Evolutionary conservation across 2,113 vertebrate species (phyloP).

Genomic region (Nestor notabilis): DNA sequence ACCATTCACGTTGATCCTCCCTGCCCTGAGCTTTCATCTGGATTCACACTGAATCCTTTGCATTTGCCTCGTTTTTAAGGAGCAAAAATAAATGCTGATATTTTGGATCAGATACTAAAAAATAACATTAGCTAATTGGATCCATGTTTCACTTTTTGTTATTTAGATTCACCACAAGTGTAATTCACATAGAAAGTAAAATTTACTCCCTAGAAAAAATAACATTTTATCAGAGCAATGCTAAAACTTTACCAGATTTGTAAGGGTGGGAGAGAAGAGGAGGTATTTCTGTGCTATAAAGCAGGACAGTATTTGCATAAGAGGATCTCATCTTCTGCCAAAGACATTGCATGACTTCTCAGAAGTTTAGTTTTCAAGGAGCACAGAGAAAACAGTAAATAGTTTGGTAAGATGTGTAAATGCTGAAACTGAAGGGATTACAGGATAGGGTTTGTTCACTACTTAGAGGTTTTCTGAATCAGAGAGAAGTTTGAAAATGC

Average conservation of each 20-base stretch:
- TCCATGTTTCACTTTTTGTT: background rate
- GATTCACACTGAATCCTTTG: background rate
- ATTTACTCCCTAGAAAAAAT: background rate
- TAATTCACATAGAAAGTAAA: background rate
- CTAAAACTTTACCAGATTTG: background rate
- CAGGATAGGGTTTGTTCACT: background rate
- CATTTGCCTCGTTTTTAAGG: background rate
- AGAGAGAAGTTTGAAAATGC: background rate
- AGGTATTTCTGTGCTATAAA: background rate
- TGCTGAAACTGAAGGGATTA: background rate
- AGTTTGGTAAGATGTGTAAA: background rate
- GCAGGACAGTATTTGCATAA: background rate
- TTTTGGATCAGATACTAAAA: background rate
- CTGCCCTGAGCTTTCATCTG: background rate
- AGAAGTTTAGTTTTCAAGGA: background rate
- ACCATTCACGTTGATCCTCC: background rate
- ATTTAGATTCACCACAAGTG: background rate
- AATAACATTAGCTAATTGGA: background rate
- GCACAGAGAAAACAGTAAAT: background rate
- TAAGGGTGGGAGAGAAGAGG: background rate
- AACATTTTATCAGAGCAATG: background rate
- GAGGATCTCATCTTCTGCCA: background rate
- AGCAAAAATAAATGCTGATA: background rate
- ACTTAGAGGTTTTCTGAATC: background rate
- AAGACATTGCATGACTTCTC: background rate